phyloP scores from a whole-genome alignment of 2,888 invertebrate species.

The Catocala sponsa region DNA sequence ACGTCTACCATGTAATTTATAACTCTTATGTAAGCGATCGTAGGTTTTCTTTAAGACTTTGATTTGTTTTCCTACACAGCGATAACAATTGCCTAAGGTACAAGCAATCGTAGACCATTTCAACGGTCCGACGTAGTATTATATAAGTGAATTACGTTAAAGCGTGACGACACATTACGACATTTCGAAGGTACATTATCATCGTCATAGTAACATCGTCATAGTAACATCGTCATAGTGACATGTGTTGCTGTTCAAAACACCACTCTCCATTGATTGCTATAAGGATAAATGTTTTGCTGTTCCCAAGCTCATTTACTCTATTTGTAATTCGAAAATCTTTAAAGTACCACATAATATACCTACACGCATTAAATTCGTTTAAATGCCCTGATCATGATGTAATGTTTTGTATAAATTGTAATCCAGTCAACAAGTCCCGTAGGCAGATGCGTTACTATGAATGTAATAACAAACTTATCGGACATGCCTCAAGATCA shows the following conservation, averaged over 20 bases:
- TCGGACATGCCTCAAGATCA: slow-evolving; percentile 1
- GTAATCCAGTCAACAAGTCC: slow-evolving; percentile 6
- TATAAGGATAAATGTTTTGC: too few species aligned
- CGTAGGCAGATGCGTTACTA: background rate
- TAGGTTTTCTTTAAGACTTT: slow-evolving; percentile 33
- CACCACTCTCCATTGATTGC: too few species aligned
- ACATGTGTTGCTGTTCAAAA: too few species aligned
- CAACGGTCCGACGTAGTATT: background rate
- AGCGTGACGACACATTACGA: too few species aligned
- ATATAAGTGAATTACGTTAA: background rate
- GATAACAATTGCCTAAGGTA: slow-evolving; percentile 14
- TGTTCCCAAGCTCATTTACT: too few species aligned
- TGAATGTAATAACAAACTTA: background rate
- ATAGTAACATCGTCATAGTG: too few species aligned
- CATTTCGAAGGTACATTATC: too few species aligned
- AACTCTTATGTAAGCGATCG: slow-evolving; percentile 43
- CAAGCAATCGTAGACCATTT: slow-evolving; percentile 8
- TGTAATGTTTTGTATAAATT: slow-evolving; percentile 26
- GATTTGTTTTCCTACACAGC: slow-evolving; percentile 26
- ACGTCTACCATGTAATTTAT: slow-evolving; percentile 69
- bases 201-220: too few species aligned
- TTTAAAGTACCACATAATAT: background rate
- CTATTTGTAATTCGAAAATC: too few species aligned
- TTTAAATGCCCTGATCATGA: background rate
- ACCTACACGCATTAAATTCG: background rate